Conservation (phyloP, 2,797 vertebrate species). For the Amblyraja radiata region DNA sequence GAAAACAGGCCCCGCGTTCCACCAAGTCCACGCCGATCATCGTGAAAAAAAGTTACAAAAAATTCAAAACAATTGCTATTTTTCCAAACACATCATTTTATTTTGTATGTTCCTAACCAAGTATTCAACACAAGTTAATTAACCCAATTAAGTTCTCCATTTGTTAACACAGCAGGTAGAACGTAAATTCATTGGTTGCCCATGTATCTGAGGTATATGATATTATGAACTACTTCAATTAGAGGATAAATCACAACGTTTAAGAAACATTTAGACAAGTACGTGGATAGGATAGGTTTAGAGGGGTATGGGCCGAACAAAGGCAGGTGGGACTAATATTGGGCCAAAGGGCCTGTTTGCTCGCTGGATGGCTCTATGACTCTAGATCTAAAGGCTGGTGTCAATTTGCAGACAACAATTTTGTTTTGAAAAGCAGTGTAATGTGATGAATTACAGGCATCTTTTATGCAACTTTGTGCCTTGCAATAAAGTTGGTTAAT, state of each 20-base stretch:
- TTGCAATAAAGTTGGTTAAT: background rate
- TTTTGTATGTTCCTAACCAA: background rate
- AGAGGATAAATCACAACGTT: too few relatives aligned
- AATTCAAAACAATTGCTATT: background rate
- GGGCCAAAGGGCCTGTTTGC: too few relatives aligned
- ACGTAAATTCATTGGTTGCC: background rate
- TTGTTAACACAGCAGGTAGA: background rate
- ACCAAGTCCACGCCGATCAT: too few relatives aligned
- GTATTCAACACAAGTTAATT: background rate
- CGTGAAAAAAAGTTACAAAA: too few relatives aligned
- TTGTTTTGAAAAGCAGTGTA: background rate
- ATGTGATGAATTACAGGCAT: background rate
- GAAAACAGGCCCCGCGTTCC: too few relatives aligned
- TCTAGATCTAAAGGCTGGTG: background rate
- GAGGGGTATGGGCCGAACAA: too few relatives aligned
- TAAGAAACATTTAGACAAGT: too few relatives aligned
- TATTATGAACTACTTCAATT: too few relatives aligned
- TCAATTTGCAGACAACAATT: background rate
- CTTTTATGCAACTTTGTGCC: background rate
- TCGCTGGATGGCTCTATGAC: too few relatives aligned
- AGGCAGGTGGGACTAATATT: too few relatives aligned
- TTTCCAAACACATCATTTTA: background rate
- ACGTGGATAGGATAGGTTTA: too few relatives aligned
- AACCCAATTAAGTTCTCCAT: background rate
- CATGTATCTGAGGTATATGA: background rate